phyloP scores from a whole-genome alignment of 2,888 invertebrate species.

The Therioaphis trifolii region DNA sequence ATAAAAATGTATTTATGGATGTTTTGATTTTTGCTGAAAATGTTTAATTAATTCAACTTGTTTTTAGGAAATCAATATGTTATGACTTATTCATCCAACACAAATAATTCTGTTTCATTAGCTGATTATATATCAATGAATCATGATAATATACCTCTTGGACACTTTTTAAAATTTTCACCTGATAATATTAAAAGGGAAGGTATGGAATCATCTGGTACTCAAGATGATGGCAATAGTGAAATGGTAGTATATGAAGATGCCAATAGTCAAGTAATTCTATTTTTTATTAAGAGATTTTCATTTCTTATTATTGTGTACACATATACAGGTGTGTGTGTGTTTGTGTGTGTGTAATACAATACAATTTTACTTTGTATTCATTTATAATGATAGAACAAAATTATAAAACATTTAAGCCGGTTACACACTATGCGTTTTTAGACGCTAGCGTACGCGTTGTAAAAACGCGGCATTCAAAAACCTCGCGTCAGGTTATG shows the following conservation, averaged over 20 bases:
- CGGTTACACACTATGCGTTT: too few relatives aligned
- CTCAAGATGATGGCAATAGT: conserved; percentile 49
- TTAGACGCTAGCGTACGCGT: too few relatives aligned
- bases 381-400: too few relatives aligned
- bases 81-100: conserved; percentile 55
- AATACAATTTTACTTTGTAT: too few relatives aligned
- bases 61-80: conserved; percentile 58
- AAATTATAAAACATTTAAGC: too few relatives aligned
- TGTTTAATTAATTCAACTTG: background rate
- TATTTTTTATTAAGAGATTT: conserved; percentile 67
- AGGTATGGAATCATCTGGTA: conserved; percentile 46
- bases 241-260: conserved; percentile 53
- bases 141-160: conserved; percentile 69
- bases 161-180: conserved; percentile 76
- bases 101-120: conserved; percentile 54
- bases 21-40: background rate
- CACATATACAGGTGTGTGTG: too few relatives aligned
- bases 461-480: too few relatives aligned
- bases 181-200: conserved; percentile 73
- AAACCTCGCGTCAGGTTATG: too few relatives aligned
- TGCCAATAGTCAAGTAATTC: conserved; percentile 50
- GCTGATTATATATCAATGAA: conserved; percentile 61
- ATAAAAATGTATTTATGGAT: too few relatives aligned
- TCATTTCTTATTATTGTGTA: background rate
- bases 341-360: too few relatives aligned